Base-by-base conservation (phyloP, 2,888 invertebrate species). In the Endotricha flammealis region DNA sequence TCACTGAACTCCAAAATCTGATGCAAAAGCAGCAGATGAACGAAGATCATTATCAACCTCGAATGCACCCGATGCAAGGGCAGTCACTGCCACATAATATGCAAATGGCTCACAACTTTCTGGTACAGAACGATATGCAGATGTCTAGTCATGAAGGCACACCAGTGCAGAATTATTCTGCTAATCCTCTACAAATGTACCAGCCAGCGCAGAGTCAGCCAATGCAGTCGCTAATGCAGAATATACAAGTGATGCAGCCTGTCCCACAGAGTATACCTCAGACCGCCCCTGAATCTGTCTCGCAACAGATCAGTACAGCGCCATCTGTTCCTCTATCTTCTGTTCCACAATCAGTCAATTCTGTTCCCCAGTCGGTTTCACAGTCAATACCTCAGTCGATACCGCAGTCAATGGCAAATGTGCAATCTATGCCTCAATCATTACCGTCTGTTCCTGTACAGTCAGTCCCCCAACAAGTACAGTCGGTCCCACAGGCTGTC, bases 61-160 rank as follows among this genome's bases (percentile, higher is more conserved):
- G 73, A 31, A 50, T 72, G 30, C 76, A 68, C 4, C 61, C 59
- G 16, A 70, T 81, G 67, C 85, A 85, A 41, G 88, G 88, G 1
- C 86, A 83, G 50, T 79, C 79, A 11, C 60, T 86, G 3, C 82
- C 82, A 1, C 85, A 79, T 42, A 80, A 73, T 38, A 71, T 83
- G 58, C 54, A 57, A 25, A 64, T 81, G 63, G 66, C 68, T 32
- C 82, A 82, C 25, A 75, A 70, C 48, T 83, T 68, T 57, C 52
- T 70, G 38, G 66, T 82, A 38, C 82, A 82, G 61, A 75, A 65
- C 55, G 83, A 85, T 46, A 66, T 86, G 69, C 82, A 83, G 66
- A 82, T 81, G 57, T 86, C 81, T 75, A 85, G 82, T 78, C 87
- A 81, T 64, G 87, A 87, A 70, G 82, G 86, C 70, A 85, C 83